Conservation (phyloP, 2,113 vertebrate species). For the Corythornis vintsioides region DNA sequence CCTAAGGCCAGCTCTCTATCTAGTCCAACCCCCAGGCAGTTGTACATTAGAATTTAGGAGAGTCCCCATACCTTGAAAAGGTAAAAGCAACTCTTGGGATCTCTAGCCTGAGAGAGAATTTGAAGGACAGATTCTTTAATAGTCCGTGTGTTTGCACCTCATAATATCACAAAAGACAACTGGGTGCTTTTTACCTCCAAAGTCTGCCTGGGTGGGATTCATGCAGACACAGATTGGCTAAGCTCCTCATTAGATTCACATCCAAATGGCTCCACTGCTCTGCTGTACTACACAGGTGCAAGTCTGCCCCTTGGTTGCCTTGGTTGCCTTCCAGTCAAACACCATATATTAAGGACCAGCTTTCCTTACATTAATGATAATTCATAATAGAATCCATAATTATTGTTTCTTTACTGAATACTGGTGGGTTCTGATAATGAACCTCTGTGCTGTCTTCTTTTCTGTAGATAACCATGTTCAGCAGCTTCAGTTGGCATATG, state of each 20-base stretch:
- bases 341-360: neutral
- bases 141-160: neutral
- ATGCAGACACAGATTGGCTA: neutral
- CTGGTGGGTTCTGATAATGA: neutral
- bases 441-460: slow-evolving; percentile 23
- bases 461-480: slow-evolving; percentile 85
- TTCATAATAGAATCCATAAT: neutral
- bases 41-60: neutral
- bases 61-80: neutral
- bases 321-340: neutral
- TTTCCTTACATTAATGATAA: neutral
- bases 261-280: neutral
- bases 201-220: neutral
- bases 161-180: neutral
- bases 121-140: neutral
- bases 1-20: neutral
- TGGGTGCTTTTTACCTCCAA: neutral
- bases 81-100: neutral
- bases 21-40: neutral
- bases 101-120: neutral
- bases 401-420: neutral
- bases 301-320: neutral
- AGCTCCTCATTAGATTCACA: neutral
- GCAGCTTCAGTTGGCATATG: slow-evolving; percentile 88
- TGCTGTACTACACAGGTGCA: neutral